Conservation (phyloP, 2,888 invertebrate species). For the Sinhomidia bicolor region DNA sequence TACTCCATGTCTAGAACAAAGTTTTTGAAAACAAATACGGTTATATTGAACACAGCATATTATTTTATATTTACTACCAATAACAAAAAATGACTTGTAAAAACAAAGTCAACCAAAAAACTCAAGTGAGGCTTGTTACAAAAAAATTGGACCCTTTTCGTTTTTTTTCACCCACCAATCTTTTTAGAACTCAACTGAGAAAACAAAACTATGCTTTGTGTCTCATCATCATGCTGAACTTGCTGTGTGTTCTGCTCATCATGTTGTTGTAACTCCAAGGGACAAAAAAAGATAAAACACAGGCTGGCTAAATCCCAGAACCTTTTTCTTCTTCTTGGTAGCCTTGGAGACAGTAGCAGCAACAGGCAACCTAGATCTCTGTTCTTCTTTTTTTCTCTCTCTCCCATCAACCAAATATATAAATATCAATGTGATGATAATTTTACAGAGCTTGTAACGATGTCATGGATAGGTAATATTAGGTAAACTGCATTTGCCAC, state of each 20-base stretch:
- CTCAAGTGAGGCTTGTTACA: not conserved
- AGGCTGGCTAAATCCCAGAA: conserved; percentile 44
- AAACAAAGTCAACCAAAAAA: not conserved
- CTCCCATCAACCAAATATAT: not conserved
- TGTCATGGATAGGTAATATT: not conserved
- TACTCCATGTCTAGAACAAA: too few species aligned
- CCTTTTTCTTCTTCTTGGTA: conserved; percentile 40
- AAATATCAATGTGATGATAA: conserved; percentile 7
- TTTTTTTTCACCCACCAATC: conserved; percentile 43
- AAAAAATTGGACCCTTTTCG: not conserved
- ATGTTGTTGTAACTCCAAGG: conserved; percentile 60
- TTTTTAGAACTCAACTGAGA: conserved; percentile 10
- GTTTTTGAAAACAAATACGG: too few species aligned
- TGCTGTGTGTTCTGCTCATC: conserved; percentile 73
- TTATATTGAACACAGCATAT: too few species aligned
- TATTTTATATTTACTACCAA: too few species aligned
- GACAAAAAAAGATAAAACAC: conserved; percentile 58
- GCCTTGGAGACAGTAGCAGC: conserved; percentile 58
- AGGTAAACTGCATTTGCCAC: not conserved
- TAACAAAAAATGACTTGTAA: too few species aligned
- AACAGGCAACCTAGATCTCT: conserved; percentile 45
- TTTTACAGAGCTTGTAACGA: not conserved
- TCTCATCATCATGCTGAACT: conserved; percentile 63
- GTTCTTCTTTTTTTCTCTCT: not conserved
- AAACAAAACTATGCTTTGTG: conserved; percentile 50